These are phyloP conservation scores for Actinernus sp. DNA, from an alignment of 92 coral and sea anemone species.

Conservation along the genomic window DNA sequence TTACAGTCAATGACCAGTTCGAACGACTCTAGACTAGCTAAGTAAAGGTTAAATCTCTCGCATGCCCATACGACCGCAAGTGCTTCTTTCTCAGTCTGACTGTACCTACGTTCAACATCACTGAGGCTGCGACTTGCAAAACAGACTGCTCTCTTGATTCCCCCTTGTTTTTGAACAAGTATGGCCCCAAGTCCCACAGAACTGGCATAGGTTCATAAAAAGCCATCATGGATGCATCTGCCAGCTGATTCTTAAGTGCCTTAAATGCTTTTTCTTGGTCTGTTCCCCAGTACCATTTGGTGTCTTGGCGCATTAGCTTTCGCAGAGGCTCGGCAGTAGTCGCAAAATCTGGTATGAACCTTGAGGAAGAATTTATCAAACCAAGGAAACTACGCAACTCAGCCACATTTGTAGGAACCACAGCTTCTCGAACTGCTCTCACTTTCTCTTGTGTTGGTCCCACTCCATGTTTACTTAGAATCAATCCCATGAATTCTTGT, in stretches of 20 bases:
- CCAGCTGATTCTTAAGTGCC: conserved; percentile 19
- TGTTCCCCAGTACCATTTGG: conserved; percentile 23
- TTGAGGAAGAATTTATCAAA: conserved; percentile 57
- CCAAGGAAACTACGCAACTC: conserved; percentile 66
- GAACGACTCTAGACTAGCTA: conserved; percentile 26
- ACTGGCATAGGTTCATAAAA: conserved; percentile 52
- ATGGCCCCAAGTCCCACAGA: conserved; percentile 72
- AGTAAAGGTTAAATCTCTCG: conserved; percentile 54
- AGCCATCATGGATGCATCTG: conserved; percentile 67
- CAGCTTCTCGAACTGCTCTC: conserved; percentile 49
- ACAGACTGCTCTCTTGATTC: conserved; percentile 59
- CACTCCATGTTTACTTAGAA: conserved; percentile 47
- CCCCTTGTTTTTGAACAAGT: conserved; percentile 59
- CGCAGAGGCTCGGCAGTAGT: conserved; percentile 60
- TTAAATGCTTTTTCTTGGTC: conserved; percentile 46
- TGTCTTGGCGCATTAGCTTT: conserved; percentile 45
- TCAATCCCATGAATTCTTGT: conserved; percentile 64
- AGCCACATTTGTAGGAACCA: conserved; percentile 33
- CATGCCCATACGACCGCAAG: conserved; percentile 63
- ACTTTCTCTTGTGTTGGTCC: conserved; percentile 32
- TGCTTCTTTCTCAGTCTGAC: conserved; percentile 72
- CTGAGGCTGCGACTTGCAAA: conserved; percentile 75
- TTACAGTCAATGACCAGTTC: conserved; percentile 56
- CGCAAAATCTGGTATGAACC: conserved; percentile 67
- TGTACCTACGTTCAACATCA: conserved; percentile 54